Base-by-base conservation (phyloP, 1,140 invertebrate species). In the Zaprionus capensis region DNA sequence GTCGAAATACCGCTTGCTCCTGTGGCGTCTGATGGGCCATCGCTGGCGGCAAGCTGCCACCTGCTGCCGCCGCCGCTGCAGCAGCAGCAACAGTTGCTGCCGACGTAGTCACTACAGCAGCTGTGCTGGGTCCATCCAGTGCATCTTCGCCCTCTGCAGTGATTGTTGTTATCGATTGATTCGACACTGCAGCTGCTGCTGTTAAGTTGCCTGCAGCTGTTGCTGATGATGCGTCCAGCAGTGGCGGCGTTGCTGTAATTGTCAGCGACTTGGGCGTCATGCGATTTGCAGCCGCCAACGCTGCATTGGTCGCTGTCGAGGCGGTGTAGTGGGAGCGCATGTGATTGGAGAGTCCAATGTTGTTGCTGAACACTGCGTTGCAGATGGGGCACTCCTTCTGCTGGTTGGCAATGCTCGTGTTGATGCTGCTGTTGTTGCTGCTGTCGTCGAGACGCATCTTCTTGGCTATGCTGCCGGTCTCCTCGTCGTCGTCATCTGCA, bases 271-370 rank as follows among this genome's bases (percentile, higher is more conserved):
- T 92, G 17, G 91, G 91, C 22, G 91, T 82, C 86, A 91, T 91
- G 7, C 78, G 81, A 74, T 86, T 91, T 56, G 85, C 78, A 2
- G 67, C 85, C 20, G 80, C 90, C 59, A 83, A 44, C 2, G 80
- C 85, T 1, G 85, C 85, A 51, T 72, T 88, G 26, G 87, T 78
- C 15, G 79, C 57, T 53, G 71, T 91, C 15, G 90, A 81, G 28
- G 85, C 84, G 1, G 91, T 91, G 51, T 88, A 87, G 64, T 92
- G 92, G 3, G 92, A 91, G 12, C 92, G 81, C 92, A 92, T 92
- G 26, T 92, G 92, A 80, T 92, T 92, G n/a, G 92, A 92, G 2
- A 92, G 69, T 0, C 88, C 92, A 59, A 92, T 91, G 41, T 91
- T 92, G 64, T 92, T 92, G 68, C 76, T 91, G 31, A 92, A 92